Evolutionary conservation across 2,113 vertebrate genomes (phyloP).

Genomic region (Periophthalmodon schlosseri): DNA sequence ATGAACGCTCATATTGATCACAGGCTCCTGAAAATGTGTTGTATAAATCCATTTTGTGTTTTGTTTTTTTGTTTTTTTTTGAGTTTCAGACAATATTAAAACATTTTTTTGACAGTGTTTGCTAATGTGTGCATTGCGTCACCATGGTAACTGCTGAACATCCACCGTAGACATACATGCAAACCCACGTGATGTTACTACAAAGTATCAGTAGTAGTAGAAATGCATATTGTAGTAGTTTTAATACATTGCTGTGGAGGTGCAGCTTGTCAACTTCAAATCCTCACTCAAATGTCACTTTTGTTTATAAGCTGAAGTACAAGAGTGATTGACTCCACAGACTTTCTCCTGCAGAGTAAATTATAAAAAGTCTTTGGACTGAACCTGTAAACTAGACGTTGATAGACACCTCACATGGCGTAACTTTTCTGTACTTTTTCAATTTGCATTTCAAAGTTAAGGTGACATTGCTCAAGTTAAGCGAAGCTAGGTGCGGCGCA

Average conservation of each 20-base stretch:
- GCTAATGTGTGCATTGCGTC: too few species aligned
- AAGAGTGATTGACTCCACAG: neutral
- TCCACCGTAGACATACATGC: too few species aligned
- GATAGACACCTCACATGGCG: neutral
- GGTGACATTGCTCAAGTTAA: neutral
- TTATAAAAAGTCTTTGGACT: neutral
- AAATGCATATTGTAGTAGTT: neutral
- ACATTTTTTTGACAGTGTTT: too few species aligned
- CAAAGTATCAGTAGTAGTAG: too few species aligned
- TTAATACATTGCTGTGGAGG: neutral
- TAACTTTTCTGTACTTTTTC: conserved; percentile 2
- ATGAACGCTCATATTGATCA: too few species aligned
- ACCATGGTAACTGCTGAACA: too few species aligned
- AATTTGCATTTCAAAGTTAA: conserved; percentile 1
- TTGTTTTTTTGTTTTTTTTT: too few species aligned
- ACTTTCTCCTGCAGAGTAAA: neutral
- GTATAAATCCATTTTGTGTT: too few species aligned
- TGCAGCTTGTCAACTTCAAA: neutral
- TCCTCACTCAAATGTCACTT: neutral
- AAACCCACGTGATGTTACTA: too few species aligned
- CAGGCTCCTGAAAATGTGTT: too few species aligned
- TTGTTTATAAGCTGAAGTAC: neutral
- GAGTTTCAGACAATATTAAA: too few species aligned
- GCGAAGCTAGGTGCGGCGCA: neutral
- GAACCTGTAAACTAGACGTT: neutral